Evolutionary conservation across 30 jellyfish, hydroid and myxozoan genomes (phyloP).

Genomic region (Aurelia aurita): DNA sequence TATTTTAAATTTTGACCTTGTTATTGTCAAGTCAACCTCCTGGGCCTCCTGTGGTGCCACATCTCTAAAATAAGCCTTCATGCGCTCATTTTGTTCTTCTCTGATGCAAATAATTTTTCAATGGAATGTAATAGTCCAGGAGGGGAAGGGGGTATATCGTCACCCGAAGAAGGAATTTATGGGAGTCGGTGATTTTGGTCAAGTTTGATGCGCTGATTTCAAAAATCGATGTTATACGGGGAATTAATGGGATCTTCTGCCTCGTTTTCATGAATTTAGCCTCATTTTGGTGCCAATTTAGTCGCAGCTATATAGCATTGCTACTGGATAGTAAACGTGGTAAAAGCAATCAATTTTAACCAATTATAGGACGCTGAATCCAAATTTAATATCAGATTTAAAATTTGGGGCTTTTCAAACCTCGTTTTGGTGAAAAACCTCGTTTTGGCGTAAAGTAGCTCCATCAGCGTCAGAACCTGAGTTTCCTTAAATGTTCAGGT

Average conservation of each 20-base stretch:
- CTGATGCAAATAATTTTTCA: too few relatives aligned
- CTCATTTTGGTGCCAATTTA: constrained; percentile 27
- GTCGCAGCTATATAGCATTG: background rate
- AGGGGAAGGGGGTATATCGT: constrained; percentile 66
- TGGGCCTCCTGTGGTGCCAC: too few relatives aligned
- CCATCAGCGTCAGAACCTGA: background rate
- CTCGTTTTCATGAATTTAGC: constrained; percentile 18
- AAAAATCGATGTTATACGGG: constrained; percentile 62
- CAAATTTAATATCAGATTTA: background rate
- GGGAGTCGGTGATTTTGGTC: constrained; percentile 26
- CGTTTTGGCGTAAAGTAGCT: background rate
- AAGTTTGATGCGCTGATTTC: constrained; percentile 70
- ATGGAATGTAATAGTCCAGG: constrained; percentile 70
- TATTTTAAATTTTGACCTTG: too few relatives aligned
- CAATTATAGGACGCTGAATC: constrained; percentile 1
- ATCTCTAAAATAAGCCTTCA: too few relatives aligned
- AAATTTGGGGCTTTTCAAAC: background rate
- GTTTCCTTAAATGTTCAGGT: constrained; percentile 1
- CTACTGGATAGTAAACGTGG: background rate
- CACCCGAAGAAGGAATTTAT: constrained; percentile 51
- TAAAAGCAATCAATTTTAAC: background rate
- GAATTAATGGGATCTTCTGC: constrained; percentile 16
- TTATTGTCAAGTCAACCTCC: too few relatives aligned
- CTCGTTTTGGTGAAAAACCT: too few relatives aligned
- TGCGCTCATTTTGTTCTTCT: too few relatives aligned